Percentiles rank a stretch among this genome's conserved stretches.
These are phyloP conservation scores for Azemiops feae DNA, from an alignment of 2,113 vertebrate genomes.

Conservation along the genomic window DNA sequence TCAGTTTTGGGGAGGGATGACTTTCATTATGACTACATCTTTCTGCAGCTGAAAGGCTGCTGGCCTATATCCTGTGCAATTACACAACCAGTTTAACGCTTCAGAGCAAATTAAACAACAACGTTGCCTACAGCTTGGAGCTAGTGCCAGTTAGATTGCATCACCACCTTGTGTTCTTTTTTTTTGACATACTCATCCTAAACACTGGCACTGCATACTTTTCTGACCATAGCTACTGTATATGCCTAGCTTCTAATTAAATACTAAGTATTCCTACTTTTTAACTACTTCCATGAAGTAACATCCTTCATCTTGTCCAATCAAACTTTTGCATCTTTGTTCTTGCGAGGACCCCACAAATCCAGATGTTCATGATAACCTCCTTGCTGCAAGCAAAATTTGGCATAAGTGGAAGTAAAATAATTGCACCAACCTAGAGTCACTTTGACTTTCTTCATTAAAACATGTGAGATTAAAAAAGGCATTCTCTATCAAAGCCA, in stretches of 20 bases:
- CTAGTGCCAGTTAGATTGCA: neutral
- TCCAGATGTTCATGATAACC: neutral
- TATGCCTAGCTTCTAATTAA: neutral
- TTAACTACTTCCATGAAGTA: neutral
- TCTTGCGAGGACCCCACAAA: neutral
- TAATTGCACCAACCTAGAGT: neutral
- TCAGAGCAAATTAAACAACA: neutral
- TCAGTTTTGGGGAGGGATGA: neutral
- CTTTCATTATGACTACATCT: neutral
- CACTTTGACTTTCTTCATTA: neutral
- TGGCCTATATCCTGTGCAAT: neutral
- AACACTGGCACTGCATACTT: neutral
- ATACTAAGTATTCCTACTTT: neutral
- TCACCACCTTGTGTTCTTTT: neutral
- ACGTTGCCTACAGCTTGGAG: neutral
- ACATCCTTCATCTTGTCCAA: neutral
- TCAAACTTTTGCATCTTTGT: neutral
- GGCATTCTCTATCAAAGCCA: neutral
- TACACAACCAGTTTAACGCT: neutral
- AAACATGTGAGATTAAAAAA: neutral
- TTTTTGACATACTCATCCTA: neutral
- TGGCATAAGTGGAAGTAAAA: neutral
- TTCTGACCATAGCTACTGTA: neutral
- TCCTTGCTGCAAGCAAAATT: neutral
- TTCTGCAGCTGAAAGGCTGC: neutral